Conservation (phyloP, 1,140 invertebrate genomes). For the Drosophila murphyi region DNA sequence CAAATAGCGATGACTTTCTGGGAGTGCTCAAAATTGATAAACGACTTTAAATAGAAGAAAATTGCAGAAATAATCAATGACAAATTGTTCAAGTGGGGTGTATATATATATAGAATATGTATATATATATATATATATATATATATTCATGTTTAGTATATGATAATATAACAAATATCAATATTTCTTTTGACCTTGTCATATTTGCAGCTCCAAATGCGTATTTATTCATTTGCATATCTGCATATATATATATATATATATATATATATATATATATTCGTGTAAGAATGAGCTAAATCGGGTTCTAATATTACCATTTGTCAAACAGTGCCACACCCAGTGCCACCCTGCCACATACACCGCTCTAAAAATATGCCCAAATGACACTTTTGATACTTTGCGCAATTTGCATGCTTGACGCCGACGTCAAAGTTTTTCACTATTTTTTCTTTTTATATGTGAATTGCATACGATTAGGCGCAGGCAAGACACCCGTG, state of each 20-base stretch:
- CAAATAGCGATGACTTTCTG: too few relatives aligned
- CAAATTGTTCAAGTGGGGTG: too few relatives aligned
- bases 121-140: background rate
- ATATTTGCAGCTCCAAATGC: conserved; percentile 25
- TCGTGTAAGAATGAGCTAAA: conserved; percentile 24
- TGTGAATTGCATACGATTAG: conserved; percentile 57
- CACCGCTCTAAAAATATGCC: conserved; percentile 57
- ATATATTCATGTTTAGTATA: conserved; percentile 7
- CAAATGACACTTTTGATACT: conserved; percentile 74
- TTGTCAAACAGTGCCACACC: background rate
- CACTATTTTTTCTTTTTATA: conserved; percentile 15
- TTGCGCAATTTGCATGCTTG: conserved; percentile 76
- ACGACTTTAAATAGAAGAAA: too few relatives aligned
- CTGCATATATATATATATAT: conserved; percentile 27
- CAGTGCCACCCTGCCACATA: background rate
- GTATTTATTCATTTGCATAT: background rate
- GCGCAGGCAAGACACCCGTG: conserved; percentile 6
- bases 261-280: too few relatives aligned
- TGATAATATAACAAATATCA: conserved; percentile 11
- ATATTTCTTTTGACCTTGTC: conserved; percentile 64
- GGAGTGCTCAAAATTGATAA: too few relatives aligned
- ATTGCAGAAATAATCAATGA: too few relatives aligned
- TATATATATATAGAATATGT: background rate
- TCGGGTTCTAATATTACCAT: conserved; percentile 31
- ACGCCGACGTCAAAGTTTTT: conserved; percentile 67